Evolutionary conservation across 2,113 vertebrate species (phyloP), one percentile per base, ranked within the genome.

Genomic region (Actenoides hombroni): DNA sequence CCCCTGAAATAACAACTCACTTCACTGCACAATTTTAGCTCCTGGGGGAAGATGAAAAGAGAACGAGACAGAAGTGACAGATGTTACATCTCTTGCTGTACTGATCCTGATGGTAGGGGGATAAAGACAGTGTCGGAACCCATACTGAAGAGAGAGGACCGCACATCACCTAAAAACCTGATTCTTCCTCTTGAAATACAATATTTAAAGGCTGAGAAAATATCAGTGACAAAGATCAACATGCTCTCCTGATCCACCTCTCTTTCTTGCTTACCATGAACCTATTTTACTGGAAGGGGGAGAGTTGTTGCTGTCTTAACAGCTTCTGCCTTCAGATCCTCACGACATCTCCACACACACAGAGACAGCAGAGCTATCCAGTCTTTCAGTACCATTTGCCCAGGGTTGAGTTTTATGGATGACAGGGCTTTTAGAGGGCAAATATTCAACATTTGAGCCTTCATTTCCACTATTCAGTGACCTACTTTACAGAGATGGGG

Each of bases 221-320:
- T 9, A 54, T 59, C 77, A 37, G 44, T 61, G 24, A 19, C 23
- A 16, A 42, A 46, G 49, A 33, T 35, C 29, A 31, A 61, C 35
- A 51, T 14, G 3, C 51, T 46, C 17, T 42, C 53, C 57, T 9
- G n/a, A 87, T 14, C 70, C 42, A 26, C 48, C 46, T 57, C 12
- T 9, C 10, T 37, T 21, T 20, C 23, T 17, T 4, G 3, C 63
- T 61, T 13, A 5, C 6, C 16, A 10, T 7, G 1, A 64, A 13
- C 18, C 7, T 20, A 4, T 63, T 81, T 71, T 4, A 31, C 5
- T 11, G 67, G 16, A 0, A 0, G 3, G 4, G 37, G 9, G 3
- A 0, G 3, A 3, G 65, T 44, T 63, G 9, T 2, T 65, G 57
- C 59, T 46, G 40, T 65, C 65, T 76, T n/a, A 48, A 26, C 56